Conservation (phyloP, 2,888 invertebrate genomes). For the Parthenolecanium corni region DNA sequence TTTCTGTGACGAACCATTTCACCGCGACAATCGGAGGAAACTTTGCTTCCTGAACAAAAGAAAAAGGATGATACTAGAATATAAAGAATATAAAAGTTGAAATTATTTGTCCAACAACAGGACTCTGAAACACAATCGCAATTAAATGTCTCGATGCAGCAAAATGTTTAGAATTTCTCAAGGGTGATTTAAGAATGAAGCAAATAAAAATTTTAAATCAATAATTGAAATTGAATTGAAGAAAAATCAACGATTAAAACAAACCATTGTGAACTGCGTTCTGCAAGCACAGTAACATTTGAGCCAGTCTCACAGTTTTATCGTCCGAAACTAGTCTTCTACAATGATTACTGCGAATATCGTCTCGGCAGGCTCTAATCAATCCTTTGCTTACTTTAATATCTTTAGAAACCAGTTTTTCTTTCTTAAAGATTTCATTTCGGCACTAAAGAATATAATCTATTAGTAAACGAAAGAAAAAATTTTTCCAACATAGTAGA, state of each 20-base stretch:
- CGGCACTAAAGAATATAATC: constrained; percentile 47
- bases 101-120: not conserved
- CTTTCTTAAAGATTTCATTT: constrained; percentile 69
- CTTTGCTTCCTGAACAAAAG: constrained; percentile 42
- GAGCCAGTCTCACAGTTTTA: constrained; percentile 71
- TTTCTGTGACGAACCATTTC: constrained; percentile 87
- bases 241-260: not conserved
- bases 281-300: constrained; percentile 87
- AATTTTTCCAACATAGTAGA: not conserved
- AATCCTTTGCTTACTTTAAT: constrained; percentile 81
- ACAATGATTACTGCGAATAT: constrained; percentile 76
- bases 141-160: not conserved
- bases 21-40: constrained; percentile 64
- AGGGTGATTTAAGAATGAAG: not conserved
- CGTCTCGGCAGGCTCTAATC: constrained; percentile 76
- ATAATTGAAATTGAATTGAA: not conserved
- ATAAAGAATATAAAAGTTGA: not conserved
- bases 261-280: constrained; percentile 56
- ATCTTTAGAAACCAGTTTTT: constrained; percentile 79
- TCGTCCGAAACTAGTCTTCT: constrained; percentile 68
- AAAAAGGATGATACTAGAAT: not conserved
- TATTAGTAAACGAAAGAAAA: constrained; percentile 3
- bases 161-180: no score
- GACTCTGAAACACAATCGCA: not conserved
- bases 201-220: not conserved